Conservation (phyloP, 2,113 vertebrate species). For the Rissa tridactyla region DNA sequence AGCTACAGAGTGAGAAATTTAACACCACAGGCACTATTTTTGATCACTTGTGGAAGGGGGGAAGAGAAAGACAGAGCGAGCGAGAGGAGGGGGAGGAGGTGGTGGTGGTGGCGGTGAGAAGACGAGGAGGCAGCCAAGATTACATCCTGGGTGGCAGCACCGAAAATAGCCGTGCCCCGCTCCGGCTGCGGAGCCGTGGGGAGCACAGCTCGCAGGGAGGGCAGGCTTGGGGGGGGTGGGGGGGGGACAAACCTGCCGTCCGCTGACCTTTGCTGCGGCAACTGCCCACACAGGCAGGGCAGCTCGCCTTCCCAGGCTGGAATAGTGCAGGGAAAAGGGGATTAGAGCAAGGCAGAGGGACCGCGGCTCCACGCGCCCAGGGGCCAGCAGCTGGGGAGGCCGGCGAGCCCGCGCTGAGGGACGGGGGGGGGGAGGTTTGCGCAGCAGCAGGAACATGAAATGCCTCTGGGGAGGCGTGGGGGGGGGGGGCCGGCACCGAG, state of each 20-base stretch:
- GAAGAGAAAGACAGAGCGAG: slow-evolving; percentile 23
- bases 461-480: background rate
- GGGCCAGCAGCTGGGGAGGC: background rate
- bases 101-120: slow-evolving; percentile 19
- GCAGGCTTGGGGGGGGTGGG: background rate
- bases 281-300: background rate
- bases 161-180: slow-evolving; percentile 17
- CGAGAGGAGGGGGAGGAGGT: slow-evolving; percentile 22
- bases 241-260: background rate
- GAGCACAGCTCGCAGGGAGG: background rate
- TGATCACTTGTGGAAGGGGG: slow-evolving; percentile 19
- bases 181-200: background rate
- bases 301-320: background rate
- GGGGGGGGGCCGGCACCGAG: background rate
- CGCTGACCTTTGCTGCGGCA: background rate
- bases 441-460: background rate
- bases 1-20: slow-evolving; percentile 51
- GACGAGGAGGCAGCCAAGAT: slow-evolving; percentile 39
- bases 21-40: slow-evolving; percentile 59
- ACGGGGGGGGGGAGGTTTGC: background rate
- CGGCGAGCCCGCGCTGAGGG: accelerated
- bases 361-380: accelerated
- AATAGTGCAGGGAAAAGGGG: background rate
- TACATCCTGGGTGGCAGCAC: slow-evolving; percentile 42
- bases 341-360: background rate